A percentile compares a stretch with the other conserved stretches of the same genome.
These are phyloP conservation scores for Catharus minimus DNA, from an alignment of 2,113 vertebrate species.

Conservation along the genomic window DNA sequence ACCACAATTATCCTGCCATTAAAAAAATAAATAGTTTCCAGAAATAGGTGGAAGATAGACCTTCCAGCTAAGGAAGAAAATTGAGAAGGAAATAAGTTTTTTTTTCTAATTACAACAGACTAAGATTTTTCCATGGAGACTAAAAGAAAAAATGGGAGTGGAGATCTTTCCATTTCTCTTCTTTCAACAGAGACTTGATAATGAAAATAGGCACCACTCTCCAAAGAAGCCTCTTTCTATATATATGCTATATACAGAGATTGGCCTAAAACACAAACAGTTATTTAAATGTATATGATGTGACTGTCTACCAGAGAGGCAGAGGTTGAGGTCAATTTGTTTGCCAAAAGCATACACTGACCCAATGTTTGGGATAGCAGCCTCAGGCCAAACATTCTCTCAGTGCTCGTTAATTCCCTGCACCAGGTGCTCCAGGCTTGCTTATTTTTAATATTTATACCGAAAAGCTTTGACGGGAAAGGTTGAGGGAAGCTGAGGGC, in stretches of 20 bases:
- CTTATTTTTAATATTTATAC: neutral
- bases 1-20: neutral
- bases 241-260: neutral
- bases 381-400: neutral
- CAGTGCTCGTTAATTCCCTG: neutral
- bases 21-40: accelerated
- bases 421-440: neutral
- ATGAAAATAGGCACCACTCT: neutral
- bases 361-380: neutral
- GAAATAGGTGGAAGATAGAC: neutral
- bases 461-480: neutral
- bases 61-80: neutral
- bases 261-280: neutral
- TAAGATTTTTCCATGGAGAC: neutral
- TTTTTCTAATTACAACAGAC: neutral
- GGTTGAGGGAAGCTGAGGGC: neutral
- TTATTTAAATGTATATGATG: neutral
- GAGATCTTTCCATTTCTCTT: neutral
- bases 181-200: neutral
- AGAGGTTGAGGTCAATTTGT: neutral
- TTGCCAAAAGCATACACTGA: neutral
- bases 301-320: neutral
- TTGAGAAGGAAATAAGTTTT: neutral
- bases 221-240: neutral
- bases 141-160: neutral